Conservation (phyloP, 2,113 vertebrate species). For the Scomber scombrus region DNA sequence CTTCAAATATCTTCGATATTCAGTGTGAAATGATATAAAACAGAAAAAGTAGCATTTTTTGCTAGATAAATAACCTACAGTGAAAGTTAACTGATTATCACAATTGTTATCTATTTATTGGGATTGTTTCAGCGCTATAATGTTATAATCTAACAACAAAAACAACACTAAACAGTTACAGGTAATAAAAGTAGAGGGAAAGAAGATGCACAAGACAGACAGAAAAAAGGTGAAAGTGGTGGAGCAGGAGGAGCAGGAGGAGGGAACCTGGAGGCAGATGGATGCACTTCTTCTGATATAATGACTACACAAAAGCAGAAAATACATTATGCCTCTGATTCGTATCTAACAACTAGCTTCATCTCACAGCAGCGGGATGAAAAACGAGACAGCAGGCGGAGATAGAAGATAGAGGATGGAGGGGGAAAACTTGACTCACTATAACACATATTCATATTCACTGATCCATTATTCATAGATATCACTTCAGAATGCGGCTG, state of each 20-base stretch:
- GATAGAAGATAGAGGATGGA: conserved; percentile 42
- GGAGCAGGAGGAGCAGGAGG: background rate
- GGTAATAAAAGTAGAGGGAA: background rate
- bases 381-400: conserved; percentile 52
- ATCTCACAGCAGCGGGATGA: conserved; percentile 31
- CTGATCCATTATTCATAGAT: conserved; percentile 77
- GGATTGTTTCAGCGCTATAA: conserved; percentile 30
- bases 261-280: conserved; percentile 36
- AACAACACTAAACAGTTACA: background rate
- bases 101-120: conserved; percentile 19
- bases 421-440: conserved; percentile 59
- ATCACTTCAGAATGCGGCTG: conserved; percentile 70
- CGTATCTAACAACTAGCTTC: conserved; percentile 49
- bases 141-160: background rate
- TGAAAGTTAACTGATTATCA: background rate
- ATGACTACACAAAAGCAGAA: conserved; percentile 50
- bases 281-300: conserved; percentile 38
- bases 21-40: background rate
- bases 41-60: background rate
- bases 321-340: conserved; percentile 47
- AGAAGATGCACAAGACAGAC: conserved; percentile 32
- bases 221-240: conserved; percentile 13
- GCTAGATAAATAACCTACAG: background rate
- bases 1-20: conserved; percentile 6
- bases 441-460: conserved; percentile 67